Evolutionary conservation across 2,113 vertebrate genomes (phyloP).

Genomic region (Paralichthys olivaceus): DNA sequence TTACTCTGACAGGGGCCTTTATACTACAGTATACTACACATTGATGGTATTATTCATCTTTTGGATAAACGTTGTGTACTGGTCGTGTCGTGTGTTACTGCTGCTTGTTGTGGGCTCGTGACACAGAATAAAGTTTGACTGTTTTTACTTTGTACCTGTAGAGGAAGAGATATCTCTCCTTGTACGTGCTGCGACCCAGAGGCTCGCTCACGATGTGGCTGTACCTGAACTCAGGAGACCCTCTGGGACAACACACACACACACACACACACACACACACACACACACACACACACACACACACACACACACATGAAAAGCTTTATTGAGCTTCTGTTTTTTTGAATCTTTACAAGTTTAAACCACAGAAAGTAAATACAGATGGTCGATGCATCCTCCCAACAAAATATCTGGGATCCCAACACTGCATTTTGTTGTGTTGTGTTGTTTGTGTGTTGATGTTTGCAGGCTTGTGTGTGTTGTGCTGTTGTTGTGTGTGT

Average conservation of each 20-base stretch:
- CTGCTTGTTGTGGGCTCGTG: not conserved
- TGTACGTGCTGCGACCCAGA: conserved; percentile 87
- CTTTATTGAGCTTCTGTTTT: not conserved
- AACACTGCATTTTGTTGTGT: no score
- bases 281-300: not conserved
- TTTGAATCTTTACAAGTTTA: not conserved
- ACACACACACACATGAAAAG: not conserved
- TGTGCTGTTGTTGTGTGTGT: no score
- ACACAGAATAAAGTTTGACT: no score
- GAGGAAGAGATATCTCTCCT: conserved; percentile 91
- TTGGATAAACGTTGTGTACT: not conserved
- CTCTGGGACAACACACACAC: conserved; percentile 65
- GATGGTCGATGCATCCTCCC: no score
- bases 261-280: not conserved
- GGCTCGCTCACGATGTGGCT: conserved; percentile 84
- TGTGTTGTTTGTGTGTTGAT: no score
- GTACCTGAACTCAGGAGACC: conserved; percentile 72
- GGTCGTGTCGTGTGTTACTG: not conserved
- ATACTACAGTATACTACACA: no score
- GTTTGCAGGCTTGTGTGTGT: not conserved
- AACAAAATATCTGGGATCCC: no score
- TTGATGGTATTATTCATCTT: no score
- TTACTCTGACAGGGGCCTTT: no score
- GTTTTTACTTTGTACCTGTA: conserved; percentile 82
- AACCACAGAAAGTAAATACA: no score